These are phyloP conservation scores for Eidolon helvum DNA, from an alignment of 2,113 vertebrate genomes.

Conservation along the genomic window DNA sequence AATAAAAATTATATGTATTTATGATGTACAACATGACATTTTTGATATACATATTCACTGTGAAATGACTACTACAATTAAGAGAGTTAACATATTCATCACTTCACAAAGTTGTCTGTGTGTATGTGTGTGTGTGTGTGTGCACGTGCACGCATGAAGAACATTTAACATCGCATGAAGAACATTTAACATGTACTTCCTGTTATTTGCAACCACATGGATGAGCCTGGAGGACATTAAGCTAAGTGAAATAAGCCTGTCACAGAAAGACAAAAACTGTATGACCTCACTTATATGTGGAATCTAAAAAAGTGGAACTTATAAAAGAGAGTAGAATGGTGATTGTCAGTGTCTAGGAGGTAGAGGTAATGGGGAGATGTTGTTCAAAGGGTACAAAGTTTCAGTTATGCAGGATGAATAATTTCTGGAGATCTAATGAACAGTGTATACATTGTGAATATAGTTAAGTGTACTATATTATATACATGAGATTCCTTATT, in stretches of 20 bases:
- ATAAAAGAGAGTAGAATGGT: background rate
- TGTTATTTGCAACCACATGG: background rate
- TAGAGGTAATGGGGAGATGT: background rate
- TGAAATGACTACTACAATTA: background rate
- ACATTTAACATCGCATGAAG: no score
- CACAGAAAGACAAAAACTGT: background rate
- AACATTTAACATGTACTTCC: background rate
- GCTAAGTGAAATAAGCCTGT: background rate
- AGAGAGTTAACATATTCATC: background rate
- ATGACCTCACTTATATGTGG: background rate
- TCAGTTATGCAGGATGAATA: background rate
- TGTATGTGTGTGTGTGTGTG: background rate
- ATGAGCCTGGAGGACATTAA: background rate
- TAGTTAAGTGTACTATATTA: background rate
- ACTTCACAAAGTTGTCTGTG: background rate
- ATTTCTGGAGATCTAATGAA: background rate
- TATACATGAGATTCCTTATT: background rate
- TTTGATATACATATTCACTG: background rate
- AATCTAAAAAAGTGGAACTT: background rate
- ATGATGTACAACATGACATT: background rate
- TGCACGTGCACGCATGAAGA: no score
- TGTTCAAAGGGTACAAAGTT: background rate
- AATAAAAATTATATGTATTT: background rate
- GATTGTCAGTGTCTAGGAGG: background rate
- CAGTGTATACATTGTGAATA: background rate